Evolutionary conservation across 2,888 invertebrate species (phyloP), one percentile per base, ranked within the genome.

Genomic region (Microctonus aethiopoides): DNA sequence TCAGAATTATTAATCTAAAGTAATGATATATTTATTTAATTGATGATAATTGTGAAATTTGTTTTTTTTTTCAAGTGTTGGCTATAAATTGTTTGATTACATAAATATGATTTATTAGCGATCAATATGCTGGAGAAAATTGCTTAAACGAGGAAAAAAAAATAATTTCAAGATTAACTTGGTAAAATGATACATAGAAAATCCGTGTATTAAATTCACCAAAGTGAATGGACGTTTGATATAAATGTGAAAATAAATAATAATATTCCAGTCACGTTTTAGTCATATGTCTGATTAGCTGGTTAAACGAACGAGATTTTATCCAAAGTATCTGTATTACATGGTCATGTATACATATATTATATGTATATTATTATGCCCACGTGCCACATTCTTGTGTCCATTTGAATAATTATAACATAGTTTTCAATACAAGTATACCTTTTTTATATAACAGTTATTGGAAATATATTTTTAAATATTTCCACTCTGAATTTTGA

Each of bases 261-360:
- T 26, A 26, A 26, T 26, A 54, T 54, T 54, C 54, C 54, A 26
- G 54, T 54, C 54, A 54, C 54, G 26, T 54, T 54, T 54, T 26
- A 13, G 24, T 54, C 54, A 26, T 54, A 54, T 54, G 24, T 24
- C 24, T 26, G 54, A 54, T 54, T 54, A 54, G 24, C 54, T 54
- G 13, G 54, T 54, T 54, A 24, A 54, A 26, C 10, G 26, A 22
- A 26, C 22, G 10, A 54, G 54, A 54, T 54, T 54, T 54, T 54
- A 22, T 54, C 13, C 54, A 54, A 54, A 54, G 54, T 54, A 54
- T 54, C 26, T 54, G 54, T 22, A 22, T 22, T 9, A 13, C 13
- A 11, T 10, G 24, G 54, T 13, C 54, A 10, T 10, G 1, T 36
- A 36, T 36, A 46, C 46, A 46, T 46, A 46, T 46, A 46, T 46